Evolutionary conservation across 2,797 vertebrate species (phyloP), one percentile per base, ranked within the genome.

Genomic region (Ptychobarbus kaznakovi): DNA sequence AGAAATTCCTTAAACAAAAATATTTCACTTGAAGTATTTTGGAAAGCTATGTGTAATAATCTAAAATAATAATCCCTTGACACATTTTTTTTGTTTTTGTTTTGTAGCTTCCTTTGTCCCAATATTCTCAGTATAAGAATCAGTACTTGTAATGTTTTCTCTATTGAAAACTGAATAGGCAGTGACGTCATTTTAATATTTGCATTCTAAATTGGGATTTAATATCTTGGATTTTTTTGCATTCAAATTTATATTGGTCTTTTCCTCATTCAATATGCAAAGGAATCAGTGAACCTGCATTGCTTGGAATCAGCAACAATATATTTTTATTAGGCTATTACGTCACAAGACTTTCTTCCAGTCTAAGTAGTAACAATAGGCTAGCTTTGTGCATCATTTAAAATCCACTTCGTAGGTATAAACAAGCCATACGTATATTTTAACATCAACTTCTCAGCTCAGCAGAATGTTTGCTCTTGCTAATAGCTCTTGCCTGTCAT

Each of bases 401-500:
- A 56, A 56, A 77, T 68, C 61, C 32, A 63, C 25, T 16, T 58
- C n/a, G 20, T 77, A 58, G 51, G 56, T 40, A 77, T 40, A 77
- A 83, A 77, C 63, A 84, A 78, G 61, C 63, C 10, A 20, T 28
- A 10, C 6, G 53, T 61, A 20, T 10, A 58, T 40, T 61, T 75
- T 75, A 56, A 56, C n/a, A 77, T 53, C 38, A 46, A 51, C 58
- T 56, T 80, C 66, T 49, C 28, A 25, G 51, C 20, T 58, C 38
- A 38, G 35, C 22, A 72, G 65, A 79, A 61, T 63, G 72, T 46
- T 77, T 68, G 32, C 72, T 77, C 32, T 66, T 51, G 49, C 75
- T 79, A 72, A 80, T 85, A 53, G 68, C 44, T 66, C 77, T 65
- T 10, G 77, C 22, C 10, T 73, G 56, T 38, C 76, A 11, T 65